Evolutionary conservation across 2,888 invertebrate genomes (phyloP).

Genomic region (Phaonia tiefii): DNA sequence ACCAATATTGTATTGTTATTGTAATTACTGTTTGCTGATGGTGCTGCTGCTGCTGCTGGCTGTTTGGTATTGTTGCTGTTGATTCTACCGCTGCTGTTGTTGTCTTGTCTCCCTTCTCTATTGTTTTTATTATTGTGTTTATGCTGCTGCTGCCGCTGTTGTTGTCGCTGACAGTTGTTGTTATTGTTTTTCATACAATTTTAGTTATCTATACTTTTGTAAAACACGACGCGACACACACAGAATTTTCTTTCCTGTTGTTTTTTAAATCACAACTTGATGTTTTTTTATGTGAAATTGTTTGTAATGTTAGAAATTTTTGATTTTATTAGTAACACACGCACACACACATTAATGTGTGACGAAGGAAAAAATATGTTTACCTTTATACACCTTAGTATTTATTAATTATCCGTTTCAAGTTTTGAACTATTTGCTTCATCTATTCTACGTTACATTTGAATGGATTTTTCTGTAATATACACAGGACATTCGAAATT

Average conservation of each 20-base stretch:
- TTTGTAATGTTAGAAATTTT: neutral
- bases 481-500: constrained; percentile 3
- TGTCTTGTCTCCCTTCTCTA: constrained; percentile 45
- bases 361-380: constrained; percentile 48
- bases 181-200: constrained; percentile 58
- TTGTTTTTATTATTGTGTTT: constrained; percentile 49
- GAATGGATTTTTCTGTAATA: constrained; percentile 32
- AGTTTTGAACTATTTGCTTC: neutral
- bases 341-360: neutral
- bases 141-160: constrained; percentile 31
- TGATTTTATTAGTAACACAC: neutral
- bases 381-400: constrained; percentile 51
- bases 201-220: constrained; percentile 68
- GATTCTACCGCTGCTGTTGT: constrained; percentile 44
- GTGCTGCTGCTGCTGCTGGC: constrained; percentile 49
- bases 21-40: constrained; percentile 63
- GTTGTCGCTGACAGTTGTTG: constrained; percentile 56
- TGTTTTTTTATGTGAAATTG: constrained; percentile 52
- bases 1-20: constrained; percentile 65
- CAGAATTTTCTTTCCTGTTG: constrained; percentile 56
- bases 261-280: constrained; percentile 33
- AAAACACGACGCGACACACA: constrained; percentile 46
- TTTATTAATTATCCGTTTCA: constrained; percentile 33
- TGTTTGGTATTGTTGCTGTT: constrained; percentile 54
- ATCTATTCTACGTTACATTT: constrained; percentile 59